phyloP scores from a whole-genome alignment of 2,888 invertebrate species.

The Pyralis farinalis region DNA sequence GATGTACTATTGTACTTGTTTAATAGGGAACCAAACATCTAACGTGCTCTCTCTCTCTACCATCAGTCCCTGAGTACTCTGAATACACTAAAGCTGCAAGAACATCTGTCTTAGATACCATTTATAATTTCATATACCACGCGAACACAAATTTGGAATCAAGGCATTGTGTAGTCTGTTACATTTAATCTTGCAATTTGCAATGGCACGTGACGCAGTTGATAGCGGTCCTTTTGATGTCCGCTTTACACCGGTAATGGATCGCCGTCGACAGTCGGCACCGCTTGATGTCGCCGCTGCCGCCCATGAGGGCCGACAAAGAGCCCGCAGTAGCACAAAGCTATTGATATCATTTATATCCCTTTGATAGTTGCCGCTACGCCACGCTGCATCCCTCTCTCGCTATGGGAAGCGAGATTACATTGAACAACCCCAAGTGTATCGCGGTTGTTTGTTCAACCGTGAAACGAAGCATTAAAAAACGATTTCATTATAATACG shows the following conservation, averaged over 20 bases:
- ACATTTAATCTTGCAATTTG: conserved; percentile 19
- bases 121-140: neutral
- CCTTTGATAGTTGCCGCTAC: conserved; percentile 60
- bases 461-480: conserved; percentile 2
- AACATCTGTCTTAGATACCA: too few species aligned
- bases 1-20: too few species aligned
- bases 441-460: conserved; percentile 13
- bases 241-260: conserved; percentile 60
- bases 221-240: conserved; percentile 62
- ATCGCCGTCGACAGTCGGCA: conserved; percentile 51
- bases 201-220: conserved; percentile 62
- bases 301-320: conserved; percentile 62
- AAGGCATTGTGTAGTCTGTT: neutral
- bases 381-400: conserved; percentile 38
- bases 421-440: conserved; percentile 18
- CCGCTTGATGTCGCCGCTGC: conserved; percentile 55
- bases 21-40: too few species aligned
- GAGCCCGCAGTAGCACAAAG: conserved; percentile 67
- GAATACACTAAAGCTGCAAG: too few species aligned
- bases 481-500: too few species aligned
- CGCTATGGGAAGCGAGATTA: conserved; percentile 31
- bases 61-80: too few species aligned
- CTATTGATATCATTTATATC: conserved; percentile 75
- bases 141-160: neutral
- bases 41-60: too few species aligned